Evolutionary conservation across 2,113 vertebrate genomes (phyloP).

Genomic region (Galemys pyrenaicus): DNA sequence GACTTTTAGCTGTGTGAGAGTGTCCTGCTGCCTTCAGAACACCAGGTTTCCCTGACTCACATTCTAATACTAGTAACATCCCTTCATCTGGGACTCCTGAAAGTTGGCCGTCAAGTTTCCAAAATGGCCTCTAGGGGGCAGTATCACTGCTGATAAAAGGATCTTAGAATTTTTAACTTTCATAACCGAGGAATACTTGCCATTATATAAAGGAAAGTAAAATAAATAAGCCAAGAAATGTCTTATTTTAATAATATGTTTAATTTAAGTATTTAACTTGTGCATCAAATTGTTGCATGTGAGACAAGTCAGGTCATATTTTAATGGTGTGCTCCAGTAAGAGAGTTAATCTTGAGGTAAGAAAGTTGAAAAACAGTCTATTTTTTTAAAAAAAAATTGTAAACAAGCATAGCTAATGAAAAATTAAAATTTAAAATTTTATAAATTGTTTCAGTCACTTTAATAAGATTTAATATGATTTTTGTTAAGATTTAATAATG

Average conservation of each 20-base stretch:
- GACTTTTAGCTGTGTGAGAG: background rate
- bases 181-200: background rate
- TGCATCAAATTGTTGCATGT: background rate
- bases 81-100: background rate
- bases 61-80: background rate
- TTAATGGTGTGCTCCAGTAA: background rate
- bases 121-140: slow-evolving; percentile 38
- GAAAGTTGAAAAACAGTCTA: background rate
- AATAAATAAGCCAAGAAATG: background rate
- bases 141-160: background rate
- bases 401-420: background rate
- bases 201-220: background rate
- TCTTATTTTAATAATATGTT: background rate
- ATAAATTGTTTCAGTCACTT: background rate
- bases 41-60: background rate
- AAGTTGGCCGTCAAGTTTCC: background rate
- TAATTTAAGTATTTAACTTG: background rate
- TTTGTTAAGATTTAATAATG: background rate
- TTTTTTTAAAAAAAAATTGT: background rate
- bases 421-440: background rate
- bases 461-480: background rate
- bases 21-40: background rate
- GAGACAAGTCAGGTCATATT: background rate
- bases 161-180: background rate
- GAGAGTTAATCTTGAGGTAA: background rate